A percentile compares a stretch with the other conserved stretches of the same genome.
phyloP scores from a whole-genome alignment of 2,888 invertebrate species.

The Rotaria socialis region DNA sequence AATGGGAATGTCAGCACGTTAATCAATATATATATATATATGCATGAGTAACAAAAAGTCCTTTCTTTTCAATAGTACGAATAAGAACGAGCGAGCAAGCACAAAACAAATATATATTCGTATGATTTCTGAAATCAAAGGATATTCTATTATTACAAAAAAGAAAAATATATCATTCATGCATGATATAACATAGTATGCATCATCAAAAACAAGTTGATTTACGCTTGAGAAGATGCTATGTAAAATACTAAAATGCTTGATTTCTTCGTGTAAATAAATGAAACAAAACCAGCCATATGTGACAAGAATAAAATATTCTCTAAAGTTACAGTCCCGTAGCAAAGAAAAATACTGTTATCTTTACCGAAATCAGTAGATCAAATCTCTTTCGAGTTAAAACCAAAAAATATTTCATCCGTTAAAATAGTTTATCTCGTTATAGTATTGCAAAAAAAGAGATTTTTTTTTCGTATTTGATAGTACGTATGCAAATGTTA shows the following conservation, averaged over 20 bases:
- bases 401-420: not conserved
- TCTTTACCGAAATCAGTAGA: not conserved
- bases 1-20: not conserved
- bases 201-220: not conserved
- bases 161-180: not conserved
- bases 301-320: too few relatives aligned
- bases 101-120: not conserved
- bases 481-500: not conserved
- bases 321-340: too few relatives aligned
- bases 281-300: too few relatives aligned
- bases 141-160: not conserved
- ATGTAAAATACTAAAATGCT: not conserved
- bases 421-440: not conserved
- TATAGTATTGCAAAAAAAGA: not conserved
- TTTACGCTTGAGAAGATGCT: not conserved
- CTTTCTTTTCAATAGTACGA: not conserved
- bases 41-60: not conserved
- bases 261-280: not conserved
- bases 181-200: not conserved
- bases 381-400: not conserved
- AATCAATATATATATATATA: not conserved
- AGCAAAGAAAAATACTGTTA: too few relatives aligned
- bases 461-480: not conserved
- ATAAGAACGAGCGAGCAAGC: not conserved
- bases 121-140: not conserved